Evolutionary conservation across 2,113 vertebrate species (phyloP), one percentile per base, ranked within the genome.

Genomic region (Felis chaus): DNA sequence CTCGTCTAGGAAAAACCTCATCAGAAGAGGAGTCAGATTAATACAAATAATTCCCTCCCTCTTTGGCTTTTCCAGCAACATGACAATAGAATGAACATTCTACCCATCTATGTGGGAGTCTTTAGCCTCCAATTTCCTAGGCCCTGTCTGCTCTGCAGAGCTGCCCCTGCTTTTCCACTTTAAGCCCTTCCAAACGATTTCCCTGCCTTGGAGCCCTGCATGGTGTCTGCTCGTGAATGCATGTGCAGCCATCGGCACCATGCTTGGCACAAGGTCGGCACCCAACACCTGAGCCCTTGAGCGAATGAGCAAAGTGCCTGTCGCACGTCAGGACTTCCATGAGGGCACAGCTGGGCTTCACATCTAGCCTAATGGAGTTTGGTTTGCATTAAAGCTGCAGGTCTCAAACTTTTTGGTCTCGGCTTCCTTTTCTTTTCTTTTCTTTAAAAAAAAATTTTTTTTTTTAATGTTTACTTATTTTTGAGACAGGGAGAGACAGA

Each of bases 281-380:
- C 61, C 25, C 14, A n/a, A 6, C 23, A 14, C 1, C 19, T 16
- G 16, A 15, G 27, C 65, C 55, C 19, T 10, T 36, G 33, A 55
- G 36, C 2, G 5, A 19, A 1, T 15, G 13, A 61, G 15, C 6
- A 1, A 45, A 5, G 33, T 7, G 13, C 23, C 53, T 13, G 3
- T 0, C 0, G 5, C 0, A 1, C 0, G 19, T 23, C 53, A 80
- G 87, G n/a, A 55, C 0, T 0, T 1, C 29, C 23, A 3, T 2
- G 13, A 45, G 63, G 76, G 13, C 36, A 14, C 4, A 1, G 18
- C 25, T 2, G 4, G 50, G 15, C 18, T 5, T 27, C 15, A 29
- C 10, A 53, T 23, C 25, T 45, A 1, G 25, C 36, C 25, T 16
- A 23, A 33, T 0, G 27, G 50, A 15, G 9, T 41, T 16, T 66